Evolutionary conservation across 2,113 vertebrate genomes (phyloP).

Genomic region (Apteryx mantelli): DNA sequence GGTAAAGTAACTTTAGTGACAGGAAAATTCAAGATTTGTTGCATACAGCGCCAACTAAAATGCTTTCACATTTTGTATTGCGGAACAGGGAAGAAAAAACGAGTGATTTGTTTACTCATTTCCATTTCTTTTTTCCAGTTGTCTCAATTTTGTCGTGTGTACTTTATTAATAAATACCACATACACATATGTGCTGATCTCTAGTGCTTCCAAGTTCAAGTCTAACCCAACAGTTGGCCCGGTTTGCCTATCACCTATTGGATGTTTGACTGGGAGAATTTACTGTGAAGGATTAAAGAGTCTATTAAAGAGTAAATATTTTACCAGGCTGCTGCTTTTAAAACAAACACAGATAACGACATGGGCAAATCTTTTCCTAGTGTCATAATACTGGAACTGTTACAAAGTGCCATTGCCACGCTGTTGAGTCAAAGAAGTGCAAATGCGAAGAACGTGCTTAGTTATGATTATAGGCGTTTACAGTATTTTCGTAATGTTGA

Average conservation of each 20-base stretch:
- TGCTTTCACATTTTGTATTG: not conserved
- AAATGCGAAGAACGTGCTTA: not conserved
- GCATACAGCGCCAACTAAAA: not conserved
- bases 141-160: not conserved
- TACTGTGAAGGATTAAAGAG: not conserved
- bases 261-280: not conserved
- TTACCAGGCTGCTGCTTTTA: not conserved
- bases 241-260: not conserved
- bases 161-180: not conserved
- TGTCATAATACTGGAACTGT: not conserved
- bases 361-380: not conserved
- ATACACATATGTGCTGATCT: not conserved
- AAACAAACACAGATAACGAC: not conserved
- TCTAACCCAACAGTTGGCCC: not conserved
- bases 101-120: not conserved
- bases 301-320: not conserved
- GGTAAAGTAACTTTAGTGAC: not conserved
- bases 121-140: not conserved
- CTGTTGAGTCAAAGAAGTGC: not conserved
- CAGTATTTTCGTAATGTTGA: slow-evolving; percentile 16
- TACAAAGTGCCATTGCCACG: not conserved
- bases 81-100: not conserved
- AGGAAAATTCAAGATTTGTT: not conserved
- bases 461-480: not conserved
- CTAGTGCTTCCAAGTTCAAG: not conserved